These are phyloP conservation scores for Halictus rubicundus DNA, from an alignment of 1,140 invertebrate genomes.

Conservation along the genomic window DNA sequence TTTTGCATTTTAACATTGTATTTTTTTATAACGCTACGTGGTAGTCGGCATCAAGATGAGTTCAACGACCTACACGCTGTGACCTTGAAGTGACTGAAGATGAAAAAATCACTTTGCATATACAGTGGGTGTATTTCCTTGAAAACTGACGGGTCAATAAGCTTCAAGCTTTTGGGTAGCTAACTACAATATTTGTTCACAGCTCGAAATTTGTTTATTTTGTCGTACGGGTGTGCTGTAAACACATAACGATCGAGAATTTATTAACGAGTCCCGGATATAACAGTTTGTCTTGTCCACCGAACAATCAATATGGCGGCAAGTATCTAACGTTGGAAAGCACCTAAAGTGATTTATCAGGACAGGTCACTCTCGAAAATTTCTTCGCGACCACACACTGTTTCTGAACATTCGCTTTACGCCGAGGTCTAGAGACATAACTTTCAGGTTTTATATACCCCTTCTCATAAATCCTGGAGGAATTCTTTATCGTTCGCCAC, in stretches of 20 bases:
- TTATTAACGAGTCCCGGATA: neutral
- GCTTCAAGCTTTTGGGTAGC: too few species aligned
- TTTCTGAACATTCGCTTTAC: conserved; percentile 16
- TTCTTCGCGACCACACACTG: neutral
- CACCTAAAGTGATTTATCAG: conserved; percentile 21
- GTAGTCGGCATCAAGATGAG: too few species aligned
- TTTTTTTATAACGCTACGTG: too few species aligned
- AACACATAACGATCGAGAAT: neutral
- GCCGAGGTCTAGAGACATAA: conserved; percentile 1
- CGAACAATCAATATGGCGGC: neutral
- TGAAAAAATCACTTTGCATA: too few species aligned
- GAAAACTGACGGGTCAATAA: too few species aligned
- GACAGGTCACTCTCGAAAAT: conserved; percentile 13
- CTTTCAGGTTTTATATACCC: conserved; percentile 17
- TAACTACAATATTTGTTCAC: too few species aligned
- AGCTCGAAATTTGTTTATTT: too few species aligned
- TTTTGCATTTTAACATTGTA: too few species aligned
- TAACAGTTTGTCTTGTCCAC: neutral
- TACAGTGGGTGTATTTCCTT: too few species aligned
- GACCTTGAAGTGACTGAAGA: too few species aligned
- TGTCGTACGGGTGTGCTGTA: too few species aligned
- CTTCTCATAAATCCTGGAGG: conserved; percentile 23
- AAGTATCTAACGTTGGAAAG: neutral
- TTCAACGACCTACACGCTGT: too few species aligned
- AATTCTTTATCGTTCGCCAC: conserved; percentile 23